Percentiles rank a stretch among this genome's conserved stretches.
phyloP scores from a whole-genome alignment of 2,888 invertebrate species.

The Epinotia ramella region DNA sequence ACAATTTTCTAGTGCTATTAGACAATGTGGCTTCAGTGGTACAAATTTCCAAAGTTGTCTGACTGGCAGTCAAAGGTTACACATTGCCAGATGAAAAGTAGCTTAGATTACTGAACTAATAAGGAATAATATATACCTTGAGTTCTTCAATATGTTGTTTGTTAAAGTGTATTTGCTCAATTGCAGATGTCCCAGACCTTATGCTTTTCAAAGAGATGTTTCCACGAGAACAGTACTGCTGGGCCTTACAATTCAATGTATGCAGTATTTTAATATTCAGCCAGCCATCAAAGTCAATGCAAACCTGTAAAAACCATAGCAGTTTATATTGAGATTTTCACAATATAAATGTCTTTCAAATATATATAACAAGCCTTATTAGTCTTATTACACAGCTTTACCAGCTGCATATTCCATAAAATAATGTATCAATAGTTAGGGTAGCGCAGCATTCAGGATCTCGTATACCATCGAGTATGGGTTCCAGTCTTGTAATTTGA shows the following conservation, averaged over 20 bases:
- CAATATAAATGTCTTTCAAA: not conserved
- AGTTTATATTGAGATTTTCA: not conserved
- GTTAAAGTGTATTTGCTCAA: conserved; percentile 86
- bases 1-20: too few relatives aligned
- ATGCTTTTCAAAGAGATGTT: conserved; percentile 90
- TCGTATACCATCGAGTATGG: too few relatives aligned
- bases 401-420: not conserved
- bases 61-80: too few relatives aligned
- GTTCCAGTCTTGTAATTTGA: too few relatives aligned
- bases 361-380: not conserved
- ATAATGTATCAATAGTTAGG: not conserved
- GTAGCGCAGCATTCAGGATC: too few relatives aligned
- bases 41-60: too few relatives aligned
- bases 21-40: too few relatives aligned
- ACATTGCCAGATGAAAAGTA: not conserved
- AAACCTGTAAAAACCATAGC: conserved; percentile 59
- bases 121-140: conserved; percentile 69
- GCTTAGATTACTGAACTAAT: not conserved
- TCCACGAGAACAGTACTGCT: conserved; percentile 87
- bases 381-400: not conserved
- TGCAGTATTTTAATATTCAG: conserved; percentile 89
- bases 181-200: conserved; percentile 86
- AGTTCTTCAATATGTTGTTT: conserved; percentile 84
- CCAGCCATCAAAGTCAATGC: conserved; percentile 91
- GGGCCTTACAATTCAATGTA: conserved; percentile 84